Evolutionary conservation across 2,113 vertebrate species (phyloP), one percentile per base, ranked within the genome.

Genomic region (Loxodonta africana): DNA sequence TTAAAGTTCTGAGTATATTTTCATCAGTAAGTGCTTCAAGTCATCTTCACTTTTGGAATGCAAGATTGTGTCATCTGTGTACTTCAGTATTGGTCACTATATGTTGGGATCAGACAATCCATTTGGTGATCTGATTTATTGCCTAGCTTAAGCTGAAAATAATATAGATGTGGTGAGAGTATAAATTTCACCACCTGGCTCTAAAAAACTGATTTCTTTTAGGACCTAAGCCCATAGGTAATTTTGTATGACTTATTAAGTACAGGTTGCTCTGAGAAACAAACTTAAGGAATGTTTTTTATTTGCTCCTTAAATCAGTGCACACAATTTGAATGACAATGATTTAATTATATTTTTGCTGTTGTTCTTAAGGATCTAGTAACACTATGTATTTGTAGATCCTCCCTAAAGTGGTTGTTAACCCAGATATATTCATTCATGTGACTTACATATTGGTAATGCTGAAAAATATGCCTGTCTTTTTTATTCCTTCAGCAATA

Each of bases 261-360:
- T 30, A 76, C 4, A 95, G 57, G 21, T 37, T 63, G 0, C 51
- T 78, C n/a, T 87, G 21, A 92, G 67, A 87, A 89, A 63, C 28
- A 86, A 83, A 87, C 15, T 87, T 57, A 94, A 4, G 25, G 15
- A 81, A 74, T 77, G 33, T 0, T 83, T 74, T 93, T 80, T 65
- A 76, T 91, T 76, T 76, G 51, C 5, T 95, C 20, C 93, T 92
- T 14, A 62, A 33, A 71, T 84, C 44, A 53, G 25, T 90, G 6
- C 30, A 8, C 23, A 77, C 87, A n/a, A 90, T 84, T 83, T 81
- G 11, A 83, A 48, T 62, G 33, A 23, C 20, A 84, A 41, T 48
- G 2, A 78, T 82, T 46, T 81, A 80, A 74, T 44, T 53, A 93
- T 46, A 74, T 90, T 93, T 91, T 53, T 74, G 25, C n/a, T 95